phyloP scores from a whole-genome alignment of 2,888 invertebrate species.

The Parnassius mnemosyne region DNA sequence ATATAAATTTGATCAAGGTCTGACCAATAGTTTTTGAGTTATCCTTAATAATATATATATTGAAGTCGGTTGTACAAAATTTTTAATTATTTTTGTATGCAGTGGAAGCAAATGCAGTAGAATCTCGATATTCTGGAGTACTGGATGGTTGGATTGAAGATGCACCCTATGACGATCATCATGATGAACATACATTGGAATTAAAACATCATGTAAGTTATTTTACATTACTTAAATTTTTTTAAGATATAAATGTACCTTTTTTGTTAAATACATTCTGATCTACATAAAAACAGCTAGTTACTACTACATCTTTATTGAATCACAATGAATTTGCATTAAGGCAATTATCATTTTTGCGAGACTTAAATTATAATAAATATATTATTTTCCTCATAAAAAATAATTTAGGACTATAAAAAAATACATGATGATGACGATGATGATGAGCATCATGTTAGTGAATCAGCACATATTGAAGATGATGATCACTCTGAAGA shows the following conservation, averaged over 20 bases:
- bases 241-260: too few species aligned
- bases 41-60: too few species aligned
- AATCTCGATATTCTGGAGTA: slow-evolving; percentile 87
- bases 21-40: too few species aligned
- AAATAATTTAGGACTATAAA: slow-evolving; percentile 27
- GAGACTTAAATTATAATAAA: background rate
- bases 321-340: too few species aligned
- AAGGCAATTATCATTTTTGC: too few species aligned
- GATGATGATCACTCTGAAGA: slow-evolving; percentile 41
- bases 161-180: slow-evolving; percentile 73
- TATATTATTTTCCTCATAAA: slow-evolving; percentile 1
- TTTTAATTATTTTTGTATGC: slow-evolving; percentile 27
- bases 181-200: slow-evolving; percentile 76
- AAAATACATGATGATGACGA: slow-evolving; percentile 48
- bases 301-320: too few species aligned
- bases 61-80: too few species aligned
- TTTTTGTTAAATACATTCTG: too few species aligned
- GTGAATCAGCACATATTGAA: slow-evolving; percentile 38
- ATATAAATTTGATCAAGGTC: too few species aligned
- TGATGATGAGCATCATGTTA: slow-evolving; percentile 44
- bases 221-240: background rate
- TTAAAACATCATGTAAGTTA: slow-evolving; percentile 72
- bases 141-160: slow-evolving; percentile 91
- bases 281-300: too few species aligned
- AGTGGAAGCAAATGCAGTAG: slow-evolving; percentile 76